Conservation (phyloP, 2,113 vertebrate species). For the Chloebia gouldiae region DNA sequence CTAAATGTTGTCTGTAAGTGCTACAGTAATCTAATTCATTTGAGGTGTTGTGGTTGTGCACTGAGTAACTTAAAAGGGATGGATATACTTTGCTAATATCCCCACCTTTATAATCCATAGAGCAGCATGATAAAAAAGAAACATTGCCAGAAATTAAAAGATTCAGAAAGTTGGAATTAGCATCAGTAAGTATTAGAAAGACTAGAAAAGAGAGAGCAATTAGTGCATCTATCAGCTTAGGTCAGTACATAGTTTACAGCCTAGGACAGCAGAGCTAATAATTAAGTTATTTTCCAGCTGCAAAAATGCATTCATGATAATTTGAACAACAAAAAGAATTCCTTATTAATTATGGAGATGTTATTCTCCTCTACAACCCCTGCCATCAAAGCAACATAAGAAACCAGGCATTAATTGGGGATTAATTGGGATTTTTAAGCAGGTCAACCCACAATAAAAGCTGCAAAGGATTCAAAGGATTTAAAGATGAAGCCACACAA, state of each 20-base stretch:
- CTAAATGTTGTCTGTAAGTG: constrained; percentile 77
- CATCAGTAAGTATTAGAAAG: constrained; percentile 71
- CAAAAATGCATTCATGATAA: not conserved
- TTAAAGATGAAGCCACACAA: not conserved
- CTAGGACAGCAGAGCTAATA: not conserved
- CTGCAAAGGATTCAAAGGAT: not conserved
- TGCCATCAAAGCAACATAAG: not conserved
- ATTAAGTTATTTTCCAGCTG: not conserved
- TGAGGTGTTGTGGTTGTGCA: constrained; percentile 78
- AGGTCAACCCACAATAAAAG: not conserved
- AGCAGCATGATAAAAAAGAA: constrained; percentile 93
- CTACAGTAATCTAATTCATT: constrained; percentile 80
- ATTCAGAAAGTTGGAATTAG: constrained; percentile 64
- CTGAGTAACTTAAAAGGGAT: constrained; percentile 84
- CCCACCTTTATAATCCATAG: constrained; percentile 90
- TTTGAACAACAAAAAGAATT: not conserved
- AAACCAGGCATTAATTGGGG: not conserved
- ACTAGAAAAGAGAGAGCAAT: constrained; percentile 55
- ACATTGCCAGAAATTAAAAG: constrained; percentile 87
- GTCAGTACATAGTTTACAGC: not conserved
- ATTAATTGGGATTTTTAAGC: not conserved
- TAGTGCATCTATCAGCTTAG: not conserved
- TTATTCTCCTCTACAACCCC: not conserved
- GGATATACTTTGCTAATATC: constrained; percentile 87
- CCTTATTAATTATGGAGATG: not conserved